Conservation (phyloP, 1,140 invertebrate genomes). For the Drosophila teissieri region DNA sequence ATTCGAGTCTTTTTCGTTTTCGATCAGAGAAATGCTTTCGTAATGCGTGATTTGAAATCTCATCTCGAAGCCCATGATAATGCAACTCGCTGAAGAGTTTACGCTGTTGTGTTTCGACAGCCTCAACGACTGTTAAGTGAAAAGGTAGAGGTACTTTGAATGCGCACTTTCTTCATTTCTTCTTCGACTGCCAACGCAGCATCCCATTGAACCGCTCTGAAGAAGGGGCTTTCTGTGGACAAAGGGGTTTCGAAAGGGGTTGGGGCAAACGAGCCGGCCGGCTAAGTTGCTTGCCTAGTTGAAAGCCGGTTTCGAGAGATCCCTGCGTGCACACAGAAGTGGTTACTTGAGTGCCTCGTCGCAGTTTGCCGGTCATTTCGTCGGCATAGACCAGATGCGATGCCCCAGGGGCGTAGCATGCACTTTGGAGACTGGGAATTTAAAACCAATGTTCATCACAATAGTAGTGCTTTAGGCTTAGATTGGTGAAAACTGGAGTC, state of each 20-base stretch:
- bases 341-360: conserved; percentile 59
- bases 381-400: conserved; percentile 21
- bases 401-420: conserved; percentile 6
- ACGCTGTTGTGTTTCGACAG: conserved; percentile 57
- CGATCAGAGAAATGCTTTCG: conserved; percentile 37
- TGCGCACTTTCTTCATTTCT: conserved; percentile 59
- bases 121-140: conserved; percentile 14
- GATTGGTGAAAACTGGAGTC: too few species aligned
- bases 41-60: conserved; percentile 55
- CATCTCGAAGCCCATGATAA: conserved; percentile 53
- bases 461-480: too few species aligned
- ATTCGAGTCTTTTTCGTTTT: conserved; percentile 29
- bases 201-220: conserved; percentile 22
- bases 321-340: conserved; percentile 43
- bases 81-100: conserved; percentile 54
- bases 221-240: conserved; percentile 12
- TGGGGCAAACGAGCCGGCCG: conserved; percentile 29
- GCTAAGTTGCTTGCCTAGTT: conserved; percentile 47
- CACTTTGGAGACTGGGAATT: too few species aligned
- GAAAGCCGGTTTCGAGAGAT: conserved; percentile 64
- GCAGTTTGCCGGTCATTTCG: conserved; percentile 54
- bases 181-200: conserved; percentile 28
- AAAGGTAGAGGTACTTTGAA: conserved; percentile 46
- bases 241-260: conserved; percentile 6
- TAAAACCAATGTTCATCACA: too few species aligned